Percentiles rank a stretch among this genome's conserved stretches.
Evolutionary conservation across 2,797 vertebrate species (phyloP).

Genomic region (Phaenicophaeus curvirostris): DNA sequence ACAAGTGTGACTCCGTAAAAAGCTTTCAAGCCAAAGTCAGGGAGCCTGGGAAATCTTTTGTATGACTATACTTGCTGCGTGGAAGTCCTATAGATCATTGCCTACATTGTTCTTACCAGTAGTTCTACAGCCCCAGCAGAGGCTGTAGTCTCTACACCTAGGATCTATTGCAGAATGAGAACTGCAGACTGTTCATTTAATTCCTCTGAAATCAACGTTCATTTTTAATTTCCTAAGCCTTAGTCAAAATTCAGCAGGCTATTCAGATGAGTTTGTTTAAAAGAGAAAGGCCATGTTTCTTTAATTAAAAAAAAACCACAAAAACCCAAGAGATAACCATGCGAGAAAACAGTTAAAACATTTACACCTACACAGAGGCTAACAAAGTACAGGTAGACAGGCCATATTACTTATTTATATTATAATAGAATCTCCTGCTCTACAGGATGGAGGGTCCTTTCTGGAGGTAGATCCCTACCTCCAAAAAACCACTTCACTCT

Average conservation of each 20-base stretch:
- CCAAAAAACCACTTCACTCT: not conserved
- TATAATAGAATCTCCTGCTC: not conserved
- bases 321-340: not conserved
- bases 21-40: not conserved
- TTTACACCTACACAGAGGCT: not conserved
- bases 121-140: not conserved
- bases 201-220: not conserved
- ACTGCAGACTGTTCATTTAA: not conserved
- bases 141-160: not conserved
- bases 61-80: not conserved
- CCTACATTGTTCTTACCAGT: not conserved
- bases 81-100: not conserved
- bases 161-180: not conserved
- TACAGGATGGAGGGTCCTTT: not conserved
- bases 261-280: not conserved
- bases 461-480: not conserved
- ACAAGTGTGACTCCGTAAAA: not conserved
- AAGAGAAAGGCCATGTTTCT: not conserved
- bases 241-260: not conserved
- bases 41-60: slow-evolving; percentile 30
- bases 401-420: not conserved
- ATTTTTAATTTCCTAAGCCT: not conserved
- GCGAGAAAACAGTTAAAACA: not conserved
- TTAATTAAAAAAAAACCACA: not conserved
- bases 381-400: not conserved